Percentiles rank a stretch among this genome's conserved stretches.
Evolutionary conservation across 2,113 vertebrate species (phyloP).

Genomic region (Phaetusa simplex): DNA sequence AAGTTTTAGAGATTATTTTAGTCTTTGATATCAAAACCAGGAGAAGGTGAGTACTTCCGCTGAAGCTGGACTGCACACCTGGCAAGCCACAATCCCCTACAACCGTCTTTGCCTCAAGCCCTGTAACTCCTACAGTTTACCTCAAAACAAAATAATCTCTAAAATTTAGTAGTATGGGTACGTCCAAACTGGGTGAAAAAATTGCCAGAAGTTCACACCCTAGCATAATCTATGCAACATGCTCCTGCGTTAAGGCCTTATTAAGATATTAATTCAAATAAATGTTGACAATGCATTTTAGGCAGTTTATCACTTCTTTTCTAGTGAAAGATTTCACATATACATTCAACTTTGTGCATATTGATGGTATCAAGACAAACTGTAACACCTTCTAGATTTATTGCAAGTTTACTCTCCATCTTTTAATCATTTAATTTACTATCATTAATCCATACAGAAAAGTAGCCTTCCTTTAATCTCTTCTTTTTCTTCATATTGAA

Average conservation of each 20-base stretch:
- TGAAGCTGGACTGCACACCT: neutral
- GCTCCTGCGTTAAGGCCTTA: neutral
- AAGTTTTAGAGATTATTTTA: neutral
- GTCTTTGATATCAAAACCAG: neutral
- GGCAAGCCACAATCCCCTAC: neutral
- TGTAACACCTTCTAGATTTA: neutral
- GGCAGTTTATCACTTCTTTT: neutral
- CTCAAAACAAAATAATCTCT: neutral
- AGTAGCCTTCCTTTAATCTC: neutral
- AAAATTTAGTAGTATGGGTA: neutral
- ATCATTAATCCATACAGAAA: neutral
- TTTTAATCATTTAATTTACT: neutral
- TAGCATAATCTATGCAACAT: neutral
- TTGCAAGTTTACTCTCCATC: neutral
- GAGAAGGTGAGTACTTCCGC: neutral
- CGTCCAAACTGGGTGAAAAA: neutral
- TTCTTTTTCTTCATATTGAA: neutral
- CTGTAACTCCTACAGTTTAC: neutral
- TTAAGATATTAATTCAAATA: neutral
- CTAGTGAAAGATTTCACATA: neutral
- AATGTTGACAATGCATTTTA: neutral
- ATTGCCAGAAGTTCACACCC: neutral
- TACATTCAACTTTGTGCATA: neutral
- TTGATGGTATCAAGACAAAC: neutral
- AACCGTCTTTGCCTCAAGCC: neutral